A percentile compares a stretch with the other conserved stretches of the same genome.
These are phyloP conservation scores for Atlantisia rogersi DNA, from an alignment of 2,113 vertebrate species.

Conservation along the genomic window DNA sequence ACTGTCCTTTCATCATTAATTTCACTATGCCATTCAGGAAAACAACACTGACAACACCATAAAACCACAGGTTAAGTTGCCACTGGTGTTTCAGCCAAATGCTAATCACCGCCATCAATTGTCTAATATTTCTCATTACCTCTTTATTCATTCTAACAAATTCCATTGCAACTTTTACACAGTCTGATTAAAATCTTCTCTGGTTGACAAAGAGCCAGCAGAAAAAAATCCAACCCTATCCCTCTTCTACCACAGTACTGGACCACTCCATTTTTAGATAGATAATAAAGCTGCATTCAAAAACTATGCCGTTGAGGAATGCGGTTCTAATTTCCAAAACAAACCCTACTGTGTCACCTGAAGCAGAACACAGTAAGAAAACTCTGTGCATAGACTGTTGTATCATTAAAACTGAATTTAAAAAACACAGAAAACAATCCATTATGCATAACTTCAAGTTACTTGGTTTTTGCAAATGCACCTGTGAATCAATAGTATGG, in stretches of 20 bases:
- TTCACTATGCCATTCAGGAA: constrained; percentile 37
- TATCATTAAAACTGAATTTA: background rate
- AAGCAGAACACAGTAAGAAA: background rate
- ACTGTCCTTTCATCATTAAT: constrained; percentile 63
- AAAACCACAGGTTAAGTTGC: constrained; percentile 55
- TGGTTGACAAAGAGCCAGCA: background rate
- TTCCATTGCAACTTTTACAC: background rate
- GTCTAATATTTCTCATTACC: constrained; percentile 54
- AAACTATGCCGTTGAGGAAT: background rate
- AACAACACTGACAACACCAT: constrained; percentile 39
- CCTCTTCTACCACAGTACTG: background rate
- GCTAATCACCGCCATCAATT: constrained; percentile 54
- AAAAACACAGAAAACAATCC: background rate
- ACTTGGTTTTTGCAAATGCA: background rate
- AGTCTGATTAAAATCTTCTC: constrained; percentile 38
- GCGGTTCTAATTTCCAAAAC: background rate
- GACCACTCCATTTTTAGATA: background rate
- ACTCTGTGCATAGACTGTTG: background rate
- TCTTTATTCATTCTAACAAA: constrained; percentile 40
- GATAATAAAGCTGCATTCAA: background rate
- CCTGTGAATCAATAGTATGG: background rate
- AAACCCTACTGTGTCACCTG: background rate
- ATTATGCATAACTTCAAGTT: background rate
- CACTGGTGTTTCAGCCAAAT: constrained; percentile 36
- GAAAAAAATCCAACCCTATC: background rate